Percentiles rank a stretch among this genome's conserved stretches.
phyloP scores from a whole-genome alignment of 2,113 vertebrate genomes.

The Tragelaphus buxtoni region DNA sequence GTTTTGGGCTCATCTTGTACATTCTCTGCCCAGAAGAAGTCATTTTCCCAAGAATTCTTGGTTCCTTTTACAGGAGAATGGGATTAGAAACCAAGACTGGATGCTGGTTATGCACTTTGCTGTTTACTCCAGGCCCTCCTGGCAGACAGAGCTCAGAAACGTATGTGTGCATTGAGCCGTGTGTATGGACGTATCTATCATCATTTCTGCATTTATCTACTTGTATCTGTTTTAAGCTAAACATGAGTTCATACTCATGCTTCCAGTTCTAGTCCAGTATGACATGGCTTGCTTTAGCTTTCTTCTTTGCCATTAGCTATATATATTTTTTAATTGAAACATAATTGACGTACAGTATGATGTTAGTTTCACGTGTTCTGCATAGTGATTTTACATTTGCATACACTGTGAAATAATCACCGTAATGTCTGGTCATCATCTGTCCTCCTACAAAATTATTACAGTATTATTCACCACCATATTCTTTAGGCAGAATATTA shows the following conservation, averaged over 20 bases:
- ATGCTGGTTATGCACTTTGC: rapidly evolving
- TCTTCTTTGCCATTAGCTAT: not conserved
- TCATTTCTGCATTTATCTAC: not conserved
- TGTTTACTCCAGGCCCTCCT: not conserved
- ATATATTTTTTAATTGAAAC: not conserved
- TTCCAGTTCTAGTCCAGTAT: not conserved
- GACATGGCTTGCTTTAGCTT: not conserved
- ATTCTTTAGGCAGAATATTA: not conserved
- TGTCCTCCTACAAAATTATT: not conserved
- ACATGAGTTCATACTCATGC: not conserved
- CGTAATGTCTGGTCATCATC: not conserved
- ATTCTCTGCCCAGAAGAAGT: not conserved
- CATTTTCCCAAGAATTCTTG: not conserved
- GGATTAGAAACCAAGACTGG: not conserved
- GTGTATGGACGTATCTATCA: not conserved
- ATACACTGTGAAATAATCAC: not conserved
- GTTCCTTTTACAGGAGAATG: not conserved
- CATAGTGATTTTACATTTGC: not conserved
- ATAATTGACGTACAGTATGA: not conserved
- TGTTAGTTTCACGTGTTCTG: not conserved
- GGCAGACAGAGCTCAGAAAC: not conserved
- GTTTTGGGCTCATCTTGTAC: not conserved
- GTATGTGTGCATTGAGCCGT: not conserved
- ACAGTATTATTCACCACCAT: not conserved
- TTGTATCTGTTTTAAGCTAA: not conserved